Base-by-base conservation (phyloP, 1,140 invertebrate genomes). In the Cydia fagiglandana region DNA sequence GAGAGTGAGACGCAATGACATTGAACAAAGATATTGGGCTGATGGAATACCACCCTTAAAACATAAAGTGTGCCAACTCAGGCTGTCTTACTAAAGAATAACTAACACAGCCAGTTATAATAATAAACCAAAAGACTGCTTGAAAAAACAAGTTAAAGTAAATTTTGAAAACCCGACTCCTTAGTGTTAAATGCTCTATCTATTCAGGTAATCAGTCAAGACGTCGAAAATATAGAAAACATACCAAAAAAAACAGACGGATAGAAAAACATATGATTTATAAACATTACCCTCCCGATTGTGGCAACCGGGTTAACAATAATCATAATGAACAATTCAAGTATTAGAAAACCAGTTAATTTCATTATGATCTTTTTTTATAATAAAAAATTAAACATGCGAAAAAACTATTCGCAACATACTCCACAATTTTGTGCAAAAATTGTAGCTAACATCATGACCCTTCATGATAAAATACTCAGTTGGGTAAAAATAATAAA, bases 311-410 rank as follows among this genome's bases (percentile, higher is more conserved):
- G 15, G n/a, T 56, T 13, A 56, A 56, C n/a, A 56, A 17, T 17
- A 56, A 56, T 17, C 15, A 56, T 56, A 56, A 56, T 17, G n/a
- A n/a, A 56, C 53, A 56, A 56, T 56, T 56, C n/a, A n/a, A n/a
- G n/a, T 17, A 56, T 56, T 17, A 6, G 53, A 17, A 20, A n/a
- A 13, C n/a, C 53, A 56, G 4, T 17, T 53, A 15, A 53, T 9
- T 41, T 41, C 38, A 41, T 7, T 38, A 7, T 41, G 45, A 45
- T 10, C 2, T 30, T 45, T 45, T 47, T 47, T 15, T 47, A 3
- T 50, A 50, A 15, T 50, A 15, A 15, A n/a, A 15, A 34, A 34
- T 6, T 50, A 56, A 9, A 56, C 53, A 56, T 56, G 53, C 53
- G 2, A 13, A n/a, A 56, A 9, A 17, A 15, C 45, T 47, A 45